Evolutionary conservation across 1,140 invertebrate species (phyloP).

Genomic region (Drosophila tsacasi): DNA sequence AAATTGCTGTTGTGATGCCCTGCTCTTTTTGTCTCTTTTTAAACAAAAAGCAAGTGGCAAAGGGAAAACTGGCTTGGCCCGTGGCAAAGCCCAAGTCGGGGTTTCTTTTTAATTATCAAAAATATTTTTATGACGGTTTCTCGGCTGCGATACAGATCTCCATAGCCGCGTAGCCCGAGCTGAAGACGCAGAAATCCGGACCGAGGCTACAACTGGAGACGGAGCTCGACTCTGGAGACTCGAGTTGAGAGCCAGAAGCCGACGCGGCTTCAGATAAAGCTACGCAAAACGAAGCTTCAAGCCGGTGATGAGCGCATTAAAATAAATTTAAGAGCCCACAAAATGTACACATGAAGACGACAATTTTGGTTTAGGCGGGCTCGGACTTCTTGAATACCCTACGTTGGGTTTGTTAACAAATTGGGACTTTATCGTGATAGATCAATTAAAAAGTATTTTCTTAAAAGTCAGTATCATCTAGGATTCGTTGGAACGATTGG

Average conservation of each 20-base stretch:
- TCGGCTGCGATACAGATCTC: conserved; percentile 57
- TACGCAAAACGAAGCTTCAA: conserved; percentile 46
- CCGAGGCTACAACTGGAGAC: conserved; percentile 2
- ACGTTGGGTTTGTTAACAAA: background rate
- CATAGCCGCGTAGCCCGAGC: conserved; percentile 1
- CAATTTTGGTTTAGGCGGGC: background rate
- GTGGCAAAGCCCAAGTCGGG: conserved; percentile 64
- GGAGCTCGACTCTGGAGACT: conserved; percentile 8
- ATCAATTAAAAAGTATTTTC: background rate
- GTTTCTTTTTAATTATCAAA: conserved; percentile 80
- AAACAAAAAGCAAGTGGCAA: conserved; percentile 57
- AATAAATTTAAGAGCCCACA: conserved; percentile 75
- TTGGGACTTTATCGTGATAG: too few species aligned
- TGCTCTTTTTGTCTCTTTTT: conserved; percentile 11
- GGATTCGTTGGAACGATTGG: background rate
- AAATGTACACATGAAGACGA: conserved; percentile 41
- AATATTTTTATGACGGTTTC: conserved; percentile 70
- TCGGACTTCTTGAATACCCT: conserved; percentile 36
- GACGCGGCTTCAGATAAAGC: conserved; percentile 54
- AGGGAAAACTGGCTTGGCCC: conserved; percentile 72
- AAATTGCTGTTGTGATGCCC: conserved; percentile 37
- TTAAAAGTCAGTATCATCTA: background rate
- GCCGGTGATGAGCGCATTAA: conserved; percentile 66
- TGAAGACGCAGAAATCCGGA: conserved; percentile 32
- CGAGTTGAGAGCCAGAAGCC: conserved; percentile 54